Percentiles rank a stretch among this genome's conserved stretches.
These are phyloP conservation scores for Heteromyza rotundicornis DNA, from an alignment of 2,888 invertebrate species.

Conservation along the genomic window DNA sequence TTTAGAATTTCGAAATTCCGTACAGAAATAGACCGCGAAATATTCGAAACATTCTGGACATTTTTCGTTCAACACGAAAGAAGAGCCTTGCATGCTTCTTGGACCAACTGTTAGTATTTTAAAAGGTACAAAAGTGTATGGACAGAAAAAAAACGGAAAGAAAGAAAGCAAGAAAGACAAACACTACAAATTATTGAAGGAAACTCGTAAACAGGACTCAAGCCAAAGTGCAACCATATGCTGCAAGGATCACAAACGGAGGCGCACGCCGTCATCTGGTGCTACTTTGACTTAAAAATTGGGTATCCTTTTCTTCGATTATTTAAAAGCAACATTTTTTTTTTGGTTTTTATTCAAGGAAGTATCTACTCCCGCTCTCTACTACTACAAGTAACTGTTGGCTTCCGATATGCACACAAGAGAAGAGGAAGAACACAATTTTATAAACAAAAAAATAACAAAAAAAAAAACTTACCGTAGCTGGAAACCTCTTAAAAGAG, in stretches of 20 bases:
- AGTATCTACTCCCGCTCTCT: slow-evolving; percentile 33
- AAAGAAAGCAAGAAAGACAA: slow-evolving; percentile 43
- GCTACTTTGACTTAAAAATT: slow-evolving; percentile 58
- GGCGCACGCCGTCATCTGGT: slow-evolving; percentile 61
- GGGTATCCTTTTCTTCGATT: slow-evolving; percentile 43
- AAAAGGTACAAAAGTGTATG: too few relatives aligned
- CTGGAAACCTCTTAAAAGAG: slow-evolving; percentile 27
- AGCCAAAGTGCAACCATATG: slow-evolving; percentile 56
- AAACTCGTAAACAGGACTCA: slow-evolving; percentile 28
- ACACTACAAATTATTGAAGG: slow-evolving; percentile 14
- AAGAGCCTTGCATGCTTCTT: too few relatives aligned
- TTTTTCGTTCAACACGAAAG: too few relatives aligned
- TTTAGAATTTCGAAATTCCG: too few relatives aligned
- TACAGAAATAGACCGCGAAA: too few relatives aligned
- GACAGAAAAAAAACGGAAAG: slow-evolving; percentile 40
- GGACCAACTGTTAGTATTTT: too few relatives aligned
- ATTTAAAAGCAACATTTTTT: slow-evolving; percentile 38
- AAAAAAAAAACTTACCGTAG: slow-evolving; percentile 8
- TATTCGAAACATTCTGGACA: too few relatives aligned
- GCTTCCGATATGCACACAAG: slow-evolving; percentile 45
- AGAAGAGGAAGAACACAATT: background rate
- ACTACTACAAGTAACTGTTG: slow-evolving; percentile 39
- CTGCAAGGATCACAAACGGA: slow-evolving; percentile 42
- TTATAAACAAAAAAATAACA: slow-evolving; percentile 1
- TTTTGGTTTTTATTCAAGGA: slow-evolving; percentile 33